A percentile compares a stretch with the other conserved stretches of the same genome.
These are phyloP conservation scores for Labeo calbasu DNA, from an alignment of 2,797 vertebrate species.

Conservation along the genomic window DNA sequence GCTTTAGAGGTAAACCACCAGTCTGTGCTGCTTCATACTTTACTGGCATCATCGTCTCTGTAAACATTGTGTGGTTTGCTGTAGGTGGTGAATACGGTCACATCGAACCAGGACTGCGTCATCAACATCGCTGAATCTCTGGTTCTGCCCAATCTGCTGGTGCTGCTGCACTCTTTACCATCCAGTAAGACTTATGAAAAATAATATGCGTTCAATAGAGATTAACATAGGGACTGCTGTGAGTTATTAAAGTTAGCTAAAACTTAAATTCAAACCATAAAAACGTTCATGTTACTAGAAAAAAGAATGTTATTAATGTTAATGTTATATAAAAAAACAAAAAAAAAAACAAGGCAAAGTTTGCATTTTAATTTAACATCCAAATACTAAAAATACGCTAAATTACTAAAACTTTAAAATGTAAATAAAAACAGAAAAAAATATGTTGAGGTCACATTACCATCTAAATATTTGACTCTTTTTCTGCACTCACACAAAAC, in stretches of 20 bases:
- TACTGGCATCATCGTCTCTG: not conserved
- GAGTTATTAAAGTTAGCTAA: not conserved
- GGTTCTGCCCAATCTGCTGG: conserved; percentile 92
- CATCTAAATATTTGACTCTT: too few species aligned
- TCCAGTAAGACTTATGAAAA: conserved; percentile 85
- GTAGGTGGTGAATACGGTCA: conserved; percentile 97
- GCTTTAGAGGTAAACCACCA: conserved; percentile 87
- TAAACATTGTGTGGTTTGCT: not conserved
- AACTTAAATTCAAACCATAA: not conserved
- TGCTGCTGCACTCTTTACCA: conserved; percentile 94
- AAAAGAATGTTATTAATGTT: too few species aligned
- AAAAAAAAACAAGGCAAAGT: too few species aligned
- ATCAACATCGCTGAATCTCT: conserved; percentile 95
- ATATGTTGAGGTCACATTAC: too few species aligned
- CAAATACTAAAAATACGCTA: too few species aligned
- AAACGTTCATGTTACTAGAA: too few species aligned
- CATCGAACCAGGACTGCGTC: conserved; percentile 97
- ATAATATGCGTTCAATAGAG: not conserved
- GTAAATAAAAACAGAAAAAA: too few species aligned
- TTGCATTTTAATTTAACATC: too few species aligned
- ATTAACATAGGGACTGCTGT: not conserved
- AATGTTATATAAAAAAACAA: too few species aligned
- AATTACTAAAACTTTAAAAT: too few species aligned
- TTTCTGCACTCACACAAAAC: too few species aligned
- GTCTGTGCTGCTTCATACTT: not conserved